Conservation (phyloP, 2,888 invertebrate species). For the Phortica magna region DNA sequence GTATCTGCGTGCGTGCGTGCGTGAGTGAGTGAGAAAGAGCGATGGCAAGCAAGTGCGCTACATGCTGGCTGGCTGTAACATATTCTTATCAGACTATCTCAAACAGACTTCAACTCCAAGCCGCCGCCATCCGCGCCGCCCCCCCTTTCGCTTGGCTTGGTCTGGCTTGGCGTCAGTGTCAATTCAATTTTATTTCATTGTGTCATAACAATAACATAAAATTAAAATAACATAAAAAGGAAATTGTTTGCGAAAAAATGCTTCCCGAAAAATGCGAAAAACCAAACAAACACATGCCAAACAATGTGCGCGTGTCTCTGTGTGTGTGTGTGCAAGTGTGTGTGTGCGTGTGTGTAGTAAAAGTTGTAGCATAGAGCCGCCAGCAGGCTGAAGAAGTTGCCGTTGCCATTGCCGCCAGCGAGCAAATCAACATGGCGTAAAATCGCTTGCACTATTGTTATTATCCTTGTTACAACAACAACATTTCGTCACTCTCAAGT, state of each 20-base stretch:
- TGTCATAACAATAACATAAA: slow-evolving; percentile 79
- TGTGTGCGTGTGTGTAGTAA: neutral
- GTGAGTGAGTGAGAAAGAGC: neutral
- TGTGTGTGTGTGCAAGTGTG: neutral
- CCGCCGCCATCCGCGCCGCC: neutral
- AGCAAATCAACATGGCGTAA: slow-evolving; percentile 75
- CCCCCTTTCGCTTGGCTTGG: slow-evolving; percentile 12
- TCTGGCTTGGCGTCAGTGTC: slow-evolving; percentile 74
- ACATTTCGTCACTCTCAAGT: slow-evolving; percentile 58
- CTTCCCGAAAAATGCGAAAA: slow-evolving; percentile 23
- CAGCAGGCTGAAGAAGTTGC: slow-evolving; percentile 18
- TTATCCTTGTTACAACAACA: slow-evolving; percentile 65
- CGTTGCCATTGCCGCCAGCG: slow-evolving; percentile 38
- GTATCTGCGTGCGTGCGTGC: no score
- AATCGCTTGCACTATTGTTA: slow-evolving; percentile 67
- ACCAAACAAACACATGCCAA: slow-evolving; percentile 14
- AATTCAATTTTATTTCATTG: slow-evolving; percentile 79
- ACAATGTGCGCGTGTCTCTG: slow-evolving; percentile 16
- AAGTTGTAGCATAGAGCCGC: slow-evolving; percentile 23
- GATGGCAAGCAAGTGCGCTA: neutral
- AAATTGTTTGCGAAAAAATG: slow-evolving; percentile 75
- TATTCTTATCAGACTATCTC: slow-evolving; percentile 50
- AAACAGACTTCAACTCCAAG: neutral
- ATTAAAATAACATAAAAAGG: slow-evolving; percentile 78
- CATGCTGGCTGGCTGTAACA: neutral